Evolutionary conservation across 2,888 invertebrate genomes (phyloP).

Genomic region (Trilocha varians): DNA sequence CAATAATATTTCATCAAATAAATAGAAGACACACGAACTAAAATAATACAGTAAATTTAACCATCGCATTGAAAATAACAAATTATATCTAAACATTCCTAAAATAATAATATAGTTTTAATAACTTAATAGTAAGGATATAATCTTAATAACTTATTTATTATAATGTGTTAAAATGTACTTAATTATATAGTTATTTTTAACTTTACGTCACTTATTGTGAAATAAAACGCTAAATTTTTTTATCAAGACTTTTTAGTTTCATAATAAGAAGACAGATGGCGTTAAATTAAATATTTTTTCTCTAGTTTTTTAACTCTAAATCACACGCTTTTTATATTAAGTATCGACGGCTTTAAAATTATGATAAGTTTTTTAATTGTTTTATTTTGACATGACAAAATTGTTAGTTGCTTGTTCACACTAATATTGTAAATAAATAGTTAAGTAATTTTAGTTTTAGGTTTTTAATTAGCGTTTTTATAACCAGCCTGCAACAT

Average conservation of each 20-base stretch:
- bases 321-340: slow-evolving; percentile 22
- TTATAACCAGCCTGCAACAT: slow-evolving; percentile 20
- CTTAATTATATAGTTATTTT: neutral
- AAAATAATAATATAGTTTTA: too few species aligned
- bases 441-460: neutral
- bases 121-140: too few species aligned
- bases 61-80: too few species aligned
- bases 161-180: neutral
- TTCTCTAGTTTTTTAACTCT: slow-evolving; percentile 5
- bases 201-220: neutral
- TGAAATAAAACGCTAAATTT: neutral
- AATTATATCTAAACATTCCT: too few species aligned
- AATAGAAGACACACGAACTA: too few species aligned
- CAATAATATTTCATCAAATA: too few species aligned
- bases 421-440: neutral
- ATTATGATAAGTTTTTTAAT: slow-evolving; percentile 11
- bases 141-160: slow-evolving; percentile 1
- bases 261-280: neutral
- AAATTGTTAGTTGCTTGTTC: too few species aligned
- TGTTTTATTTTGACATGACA: too few species aligned
- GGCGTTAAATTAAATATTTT: slow-evolving; percentile 1
- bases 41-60: too few species aligned
- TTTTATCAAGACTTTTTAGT: neutral
- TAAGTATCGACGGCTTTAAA: slow-evolving; percentile 47
- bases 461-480: slow-evolving; percentile 6